These are phyloP conservation scores for Eulemur albifrons DNA, from an alignment of 2,797 vertebrate species.

Conservation along the genomic window DNA sequence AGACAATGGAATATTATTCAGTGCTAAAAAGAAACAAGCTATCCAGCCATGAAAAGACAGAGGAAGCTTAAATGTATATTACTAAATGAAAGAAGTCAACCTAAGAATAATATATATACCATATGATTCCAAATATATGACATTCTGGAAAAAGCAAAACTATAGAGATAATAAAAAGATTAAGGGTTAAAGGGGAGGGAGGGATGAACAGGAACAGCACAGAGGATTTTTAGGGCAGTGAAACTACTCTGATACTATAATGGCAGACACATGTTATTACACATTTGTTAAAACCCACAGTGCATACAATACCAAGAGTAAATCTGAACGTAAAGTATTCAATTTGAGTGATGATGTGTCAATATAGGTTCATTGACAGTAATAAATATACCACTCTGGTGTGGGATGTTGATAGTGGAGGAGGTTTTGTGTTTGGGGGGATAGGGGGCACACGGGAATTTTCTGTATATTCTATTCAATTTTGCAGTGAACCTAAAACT, in stretches of 20 bases:
- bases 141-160: slow-evolving; percentile 29
- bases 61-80: neutral
- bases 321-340: neutral
- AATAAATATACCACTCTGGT: neutral
- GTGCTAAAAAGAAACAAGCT: neutral
- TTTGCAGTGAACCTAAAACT: slow-evolving; percentile 41
- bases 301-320: neutral
- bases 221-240: neutral
- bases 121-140: neutral
- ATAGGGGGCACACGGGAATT: neutral
- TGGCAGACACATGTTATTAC: neutral
- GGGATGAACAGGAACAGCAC: neutral
- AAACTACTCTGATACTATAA: neutral
- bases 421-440: neutral
- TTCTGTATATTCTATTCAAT: slow-evolving; percentile 13
- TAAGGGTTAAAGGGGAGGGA: neutral
- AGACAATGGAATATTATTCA: neutral
- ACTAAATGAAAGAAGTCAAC: slow-evolving; percentile 34
- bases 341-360: neutral
- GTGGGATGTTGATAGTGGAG: neutral
- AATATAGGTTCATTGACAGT: neutral
- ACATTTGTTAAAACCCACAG: neutral
- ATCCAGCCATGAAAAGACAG: neutral
- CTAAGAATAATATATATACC: neutral
- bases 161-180: neutral